phyloP scores from a whole-genome alignment of 2,888 invertebrate genomes.

The Leuctra nigra region DNA sequence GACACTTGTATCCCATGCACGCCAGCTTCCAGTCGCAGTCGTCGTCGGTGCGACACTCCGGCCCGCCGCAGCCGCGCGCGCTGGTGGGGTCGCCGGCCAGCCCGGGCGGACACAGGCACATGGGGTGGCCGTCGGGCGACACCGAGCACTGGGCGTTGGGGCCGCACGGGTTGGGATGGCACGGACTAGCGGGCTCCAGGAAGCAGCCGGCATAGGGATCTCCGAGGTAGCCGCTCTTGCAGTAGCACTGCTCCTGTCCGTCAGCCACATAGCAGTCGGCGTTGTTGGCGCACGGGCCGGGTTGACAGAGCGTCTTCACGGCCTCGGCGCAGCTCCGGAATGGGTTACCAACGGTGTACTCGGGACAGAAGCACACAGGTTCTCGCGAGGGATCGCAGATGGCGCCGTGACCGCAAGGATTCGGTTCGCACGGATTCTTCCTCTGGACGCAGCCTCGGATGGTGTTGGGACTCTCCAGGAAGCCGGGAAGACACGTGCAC shows the following conservation, averaged over 20 bases:
- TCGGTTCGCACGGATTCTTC: conserved; percentile 74
- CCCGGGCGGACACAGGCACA: conserved; percentile 68
- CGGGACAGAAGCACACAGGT: conserved; percentile 83
- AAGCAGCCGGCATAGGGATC: conserved; percentile 75
- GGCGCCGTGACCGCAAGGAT: conserved; percentile 71
- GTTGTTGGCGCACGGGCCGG: conserved; percentile 76
- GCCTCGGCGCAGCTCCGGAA: conserved; percentile 63
- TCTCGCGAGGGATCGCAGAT: conserved; percentile 69
- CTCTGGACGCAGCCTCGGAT: conserved; percentile 76
- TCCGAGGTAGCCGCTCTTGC: conserved; percentile 65
- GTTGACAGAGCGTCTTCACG: conserved; percentile 61
- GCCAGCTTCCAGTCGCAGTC: conserved; percentile 67
- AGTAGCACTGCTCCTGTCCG: conserved; percentile 79
- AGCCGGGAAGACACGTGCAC: conserved; percentile 78
- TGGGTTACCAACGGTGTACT: conserved; percentile 73
- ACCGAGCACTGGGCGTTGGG: conserved; percentile 66
- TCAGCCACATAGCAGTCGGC: conserved; percentile 78
- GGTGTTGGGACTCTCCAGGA: conserved; percentile 80
- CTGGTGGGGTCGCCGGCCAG: conserved; percentile 71
- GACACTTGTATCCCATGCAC: conserved; percentile 73
- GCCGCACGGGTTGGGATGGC: conserved; percentile 75
- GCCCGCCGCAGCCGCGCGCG: conserved; percentile 61
- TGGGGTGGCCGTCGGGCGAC: conserved; percentile 58
- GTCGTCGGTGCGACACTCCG: conserved; percentile 72
- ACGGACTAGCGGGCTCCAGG: conserved; percentile 59